These are phyloP conservation scores for Monomorium pharaonis DNA, from an alignment of 1,140 invertebrate species.

Conservation along the genomic window DNA sequence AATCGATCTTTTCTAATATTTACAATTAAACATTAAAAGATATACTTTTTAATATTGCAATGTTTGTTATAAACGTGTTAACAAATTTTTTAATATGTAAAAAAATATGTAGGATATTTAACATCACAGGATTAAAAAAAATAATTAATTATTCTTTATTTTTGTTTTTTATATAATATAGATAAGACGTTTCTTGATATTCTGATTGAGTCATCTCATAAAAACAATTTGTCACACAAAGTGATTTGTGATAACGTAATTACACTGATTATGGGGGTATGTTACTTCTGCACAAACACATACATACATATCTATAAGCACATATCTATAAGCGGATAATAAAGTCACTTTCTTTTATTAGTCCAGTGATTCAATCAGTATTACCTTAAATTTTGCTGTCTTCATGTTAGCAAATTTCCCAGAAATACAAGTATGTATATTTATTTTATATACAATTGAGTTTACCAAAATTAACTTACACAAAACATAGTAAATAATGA, in stretches of 20 bases:
- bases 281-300: not conserved
- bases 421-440: conserved; percentile 85
- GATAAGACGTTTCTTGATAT: not conserved
- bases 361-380: conserved; percentile 91
- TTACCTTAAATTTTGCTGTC: conserved; percentile 87
- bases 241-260: not conserved
- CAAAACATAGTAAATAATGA: not conserved
- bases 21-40: too few species aligned
- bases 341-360: conserved; percentile 64
- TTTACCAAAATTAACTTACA: not conserved
- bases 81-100: not conserved
- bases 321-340: not conserved
- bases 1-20: too few species aligned
- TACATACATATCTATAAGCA: too few species aligned
- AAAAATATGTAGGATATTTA: not conserved
- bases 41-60: not conserved
- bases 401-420: conserved; percentile 87
- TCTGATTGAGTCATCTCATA: not conserved
- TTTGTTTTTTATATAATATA: not conserved
- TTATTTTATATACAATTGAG: not conserved
- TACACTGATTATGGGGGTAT: not conserved
- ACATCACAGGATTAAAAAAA: not conserved
- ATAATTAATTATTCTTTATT: not conserved
- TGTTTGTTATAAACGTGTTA: too few species aligned
- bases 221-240: not conserved